phyloP scores from a whole-genome alignment of 2,888 invertebrate genomes.

The Xylocampa areola region DNA sequence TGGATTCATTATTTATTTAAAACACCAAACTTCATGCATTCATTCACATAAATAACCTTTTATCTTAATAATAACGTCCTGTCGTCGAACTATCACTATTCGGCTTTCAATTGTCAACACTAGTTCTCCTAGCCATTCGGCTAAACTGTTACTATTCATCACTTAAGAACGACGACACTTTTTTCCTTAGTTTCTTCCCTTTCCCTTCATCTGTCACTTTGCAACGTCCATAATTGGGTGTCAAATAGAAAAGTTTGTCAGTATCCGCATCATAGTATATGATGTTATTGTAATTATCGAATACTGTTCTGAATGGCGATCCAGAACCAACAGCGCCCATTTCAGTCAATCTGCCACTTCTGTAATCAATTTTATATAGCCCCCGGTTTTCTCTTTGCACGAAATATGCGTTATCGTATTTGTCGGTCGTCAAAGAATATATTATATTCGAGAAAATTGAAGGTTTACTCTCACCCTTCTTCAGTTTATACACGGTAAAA shows the following conservation, averaged over 20 bases:
- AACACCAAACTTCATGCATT: conserved; percentile 1
- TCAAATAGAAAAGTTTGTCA: conserved; percentile 72
- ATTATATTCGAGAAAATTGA: conserved; percentile 69
- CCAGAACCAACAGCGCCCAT: conserved; percentile 73
- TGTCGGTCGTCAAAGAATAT: conserved; percentile 74
- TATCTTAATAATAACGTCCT: not conserved
- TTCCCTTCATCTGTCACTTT: conserved; percentile 62
- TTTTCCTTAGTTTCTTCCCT: conserved; percentile 56
- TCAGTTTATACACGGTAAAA: conserved; percentile 68
- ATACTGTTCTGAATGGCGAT: conserved; percentile 68
- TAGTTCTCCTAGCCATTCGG: conserved; percentile 14
- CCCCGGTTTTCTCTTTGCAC: conserved; percentile 71
- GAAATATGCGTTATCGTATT: conserved; percentile 71
- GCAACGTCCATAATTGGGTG: conserved; percentile 73
- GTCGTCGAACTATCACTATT: conserved; percentile 10
- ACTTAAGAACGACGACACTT: conserved; percentile 37
- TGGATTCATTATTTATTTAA: no score
- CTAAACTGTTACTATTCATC: conserved; percentile 30
- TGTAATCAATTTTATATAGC: conserved; percentile 73
- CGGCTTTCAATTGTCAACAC: conserved; percentile 3
- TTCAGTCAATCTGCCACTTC: conserved; percentile 62
- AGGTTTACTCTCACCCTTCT: conserved; percentile 66
- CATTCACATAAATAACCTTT: conserved; percentile 22
- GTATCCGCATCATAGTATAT: conserved; percentile 73
- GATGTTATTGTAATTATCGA: conserved; percentile 76